A percentile compares a stretch with the other conserved stretches of the same genome.
phyloP scores from a whole-genome alignment of 2,888 invertebrate genomes.

The Callyntrura guangdongensis region DNA sequence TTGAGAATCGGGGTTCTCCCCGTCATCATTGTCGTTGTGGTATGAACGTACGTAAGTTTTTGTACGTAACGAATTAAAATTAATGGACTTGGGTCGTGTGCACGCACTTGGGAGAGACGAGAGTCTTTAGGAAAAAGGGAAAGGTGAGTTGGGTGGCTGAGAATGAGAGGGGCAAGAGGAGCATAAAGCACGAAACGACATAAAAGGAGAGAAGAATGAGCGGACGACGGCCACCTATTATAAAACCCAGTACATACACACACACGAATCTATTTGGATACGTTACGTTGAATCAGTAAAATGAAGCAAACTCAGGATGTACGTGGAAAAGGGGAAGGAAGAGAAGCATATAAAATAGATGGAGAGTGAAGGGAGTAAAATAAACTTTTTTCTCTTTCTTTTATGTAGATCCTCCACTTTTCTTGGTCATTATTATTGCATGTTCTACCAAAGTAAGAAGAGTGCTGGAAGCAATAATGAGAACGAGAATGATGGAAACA shows the following conservation, averaged over 20 bases:
- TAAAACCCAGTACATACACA: slow-evolving; percentile 33
- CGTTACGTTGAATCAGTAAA: slow-evolving; percentile 37
- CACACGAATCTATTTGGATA: slow-evolving; percentile 42
- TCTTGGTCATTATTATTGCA: slow-evolving; percentile 68
- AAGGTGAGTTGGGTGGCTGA: slow-evolving; percentile 72
- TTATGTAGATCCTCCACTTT: slow-evolving; percentile 61
- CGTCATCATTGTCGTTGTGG: slow-evolving; percentile 48
- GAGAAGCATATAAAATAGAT: slow-evolving; percentile 46
- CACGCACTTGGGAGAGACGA: slow-evolving; percentile 78
- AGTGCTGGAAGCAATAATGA: slow-evolving; percentile 65
- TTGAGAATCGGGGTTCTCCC: slow-evolving; percentile 41
- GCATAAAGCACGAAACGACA: slow-evolving; percentile 67
- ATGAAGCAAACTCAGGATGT: slow-evolving; percentile 20
- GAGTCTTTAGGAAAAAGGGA: slow-evolving; percentile 63
- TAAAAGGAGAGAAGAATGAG: slow-evolving; percentile 56
- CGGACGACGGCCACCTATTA: slow-evolving; percentile 67
- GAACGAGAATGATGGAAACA: slow-evolving; percentile 40
- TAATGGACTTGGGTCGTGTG: slow-evolving; percentile 81
- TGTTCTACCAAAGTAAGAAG: slow-evolving; percentile 49
- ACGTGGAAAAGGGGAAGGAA: slow-evolving; percentile 63
- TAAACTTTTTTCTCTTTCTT: slow-evolving; percentile 58
- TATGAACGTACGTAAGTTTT: slow-evolving; percentile 42
- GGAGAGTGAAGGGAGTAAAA: slow-evolving; percentile 36
- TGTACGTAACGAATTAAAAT: slow-evolving; percentile 78
- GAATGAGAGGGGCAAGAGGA: slow-evolving; percentile 67